phyloP scores from a whole-genome alignment of 1,140 invertebrate genomes.

The Ooceraea biroi region DNA sequence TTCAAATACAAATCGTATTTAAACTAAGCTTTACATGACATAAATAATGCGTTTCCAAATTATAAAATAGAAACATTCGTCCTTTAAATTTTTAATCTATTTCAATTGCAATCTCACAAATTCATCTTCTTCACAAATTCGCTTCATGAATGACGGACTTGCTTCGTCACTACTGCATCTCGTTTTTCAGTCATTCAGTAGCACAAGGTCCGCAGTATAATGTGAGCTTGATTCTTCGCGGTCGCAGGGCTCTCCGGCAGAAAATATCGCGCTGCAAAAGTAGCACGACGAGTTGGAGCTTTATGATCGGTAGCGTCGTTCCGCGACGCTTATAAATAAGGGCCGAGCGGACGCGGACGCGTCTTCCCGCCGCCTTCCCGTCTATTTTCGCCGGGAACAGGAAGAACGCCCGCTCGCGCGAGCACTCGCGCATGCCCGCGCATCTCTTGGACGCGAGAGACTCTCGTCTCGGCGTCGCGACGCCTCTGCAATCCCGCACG shows the following conservation, averaged over 20 bases:
- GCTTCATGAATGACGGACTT: no score
- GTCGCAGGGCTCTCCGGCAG: background rate
- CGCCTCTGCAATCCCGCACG: conserved; percentile 35
- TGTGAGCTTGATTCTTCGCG: background rate
- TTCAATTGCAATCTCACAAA: no score
- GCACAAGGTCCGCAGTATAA: background rate
- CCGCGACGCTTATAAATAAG: conserved; percentile 66
- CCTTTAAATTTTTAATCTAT: no score
- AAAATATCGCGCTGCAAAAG: conserved; percentile 36
- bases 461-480: conserved; percentile 39
- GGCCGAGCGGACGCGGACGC: conserved; percentile 48
- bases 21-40: no score
- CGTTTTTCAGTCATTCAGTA: no score
- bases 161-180: no score
- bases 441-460: conserved; percentile 11
- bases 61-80: no score
- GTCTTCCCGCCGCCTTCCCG: conserved; percentile 60
- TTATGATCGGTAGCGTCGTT: conserved; percentile 47
- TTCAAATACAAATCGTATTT: no score
- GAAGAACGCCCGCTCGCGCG: conserved; percentile 65
- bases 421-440: conserved; percentile 64
- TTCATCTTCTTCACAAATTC: no score
- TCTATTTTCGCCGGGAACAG: conserved; percentile 76
- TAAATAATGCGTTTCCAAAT: no score
- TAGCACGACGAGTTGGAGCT: conserved; percentile 19